phyloP scores from a whole-genome alignment of 2,113 vertebrate species.

The Labeo rohita region DNA sequence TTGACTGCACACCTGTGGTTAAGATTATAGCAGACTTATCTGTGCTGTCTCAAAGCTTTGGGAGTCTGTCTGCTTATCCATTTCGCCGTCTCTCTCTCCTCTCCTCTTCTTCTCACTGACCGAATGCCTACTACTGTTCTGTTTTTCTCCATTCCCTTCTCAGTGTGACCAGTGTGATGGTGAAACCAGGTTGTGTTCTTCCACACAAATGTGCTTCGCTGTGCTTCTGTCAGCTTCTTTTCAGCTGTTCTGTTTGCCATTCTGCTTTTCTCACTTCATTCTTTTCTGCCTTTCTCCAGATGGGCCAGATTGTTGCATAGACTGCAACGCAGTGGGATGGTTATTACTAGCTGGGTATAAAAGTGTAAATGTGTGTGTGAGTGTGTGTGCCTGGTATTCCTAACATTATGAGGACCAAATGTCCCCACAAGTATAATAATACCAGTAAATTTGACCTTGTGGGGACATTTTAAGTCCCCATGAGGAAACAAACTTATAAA shows the following conservation, averaged over 20 bases:
- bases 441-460: no score
- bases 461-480: no score
- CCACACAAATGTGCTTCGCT: slow-evolving; percentile 20
- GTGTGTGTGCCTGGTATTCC: neutral
- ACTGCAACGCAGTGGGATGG: neutral
- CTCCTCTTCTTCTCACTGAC: neutral
- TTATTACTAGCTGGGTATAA: neutral
- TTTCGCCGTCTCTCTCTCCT: neutral
- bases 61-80: slow-evolving; percentile 4
- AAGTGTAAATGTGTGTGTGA: neutral
- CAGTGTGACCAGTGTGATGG: slow-evolving; percentile 1
- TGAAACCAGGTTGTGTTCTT: neutral
- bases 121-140: neutral
- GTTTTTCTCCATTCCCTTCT: slow-evolving; percentile 3
- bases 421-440: no score
- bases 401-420: no score
- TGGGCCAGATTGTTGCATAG: slow-evolving; percentile 23
- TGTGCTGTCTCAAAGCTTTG: slow-evolving; percentile 51
- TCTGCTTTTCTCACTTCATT: neutral
- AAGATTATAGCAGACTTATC: slow-evolving; percentile 75
- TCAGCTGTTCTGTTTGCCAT: slow-evolving; percentile 8
- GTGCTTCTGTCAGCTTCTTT: slow-evolving; percentile 6
- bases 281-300: neutral
- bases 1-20: slow-evolving; percentile 67
- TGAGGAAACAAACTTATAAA: no score